Evolutionary conservation across 1,140 invertebrate genomes (phyloP).

Genomic region (Apis florea): DNA sequence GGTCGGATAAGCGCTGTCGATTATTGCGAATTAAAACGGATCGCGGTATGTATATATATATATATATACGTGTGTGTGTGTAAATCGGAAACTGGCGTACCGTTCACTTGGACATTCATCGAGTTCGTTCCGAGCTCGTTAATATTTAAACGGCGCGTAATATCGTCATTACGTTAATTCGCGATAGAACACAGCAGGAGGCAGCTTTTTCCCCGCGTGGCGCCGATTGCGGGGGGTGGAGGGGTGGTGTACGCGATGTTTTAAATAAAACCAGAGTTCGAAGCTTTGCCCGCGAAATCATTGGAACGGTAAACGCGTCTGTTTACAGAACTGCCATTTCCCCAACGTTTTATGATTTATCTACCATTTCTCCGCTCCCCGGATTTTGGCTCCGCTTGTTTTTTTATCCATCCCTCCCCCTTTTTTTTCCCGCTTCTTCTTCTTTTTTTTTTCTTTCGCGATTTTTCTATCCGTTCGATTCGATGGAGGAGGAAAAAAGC

Average conservation of each 20-base stretch:
- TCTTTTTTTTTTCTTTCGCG: not conserved
- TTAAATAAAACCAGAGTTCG: constrained; percentile 16
- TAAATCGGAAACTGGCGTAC: not conserved
- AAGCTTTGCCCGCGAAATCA: constrained; percentile 18
- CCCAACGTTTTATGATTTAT: constrained; percentile 27
- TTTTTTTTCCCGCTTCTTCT: not conserved
- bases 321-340: constrained; percentile 15
- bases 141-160: constrained; percentile 45
- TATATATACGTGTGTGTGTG: too few species aligned
- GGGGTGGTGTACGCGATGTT: not conserved
- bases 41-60: not conserved
- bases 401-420: too few species aligned
- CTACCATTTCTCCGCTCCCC: not conserved
- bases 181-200: not conserved
- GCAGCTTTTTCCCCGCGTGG: not conserved
- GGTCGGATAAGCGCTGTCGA: not conserved
- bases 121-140: constrained; percentile 22
- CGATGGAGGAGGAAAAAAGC: not conserved
- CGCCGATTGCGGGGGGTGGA: not conserved
- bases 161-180: constrained; percentile 45
- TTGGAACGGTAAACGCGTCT: constrained; percentile 24
- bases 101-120: constrained; percentile 5
- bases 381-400: not conserved
- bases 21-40: constrained; percentile 36
- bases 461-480: too few species aligned